phyloP scores from a whole-genome alignment of 2,888 invertebrate genomes.

The Galeopsomyia nigrocyanea region DNA sequence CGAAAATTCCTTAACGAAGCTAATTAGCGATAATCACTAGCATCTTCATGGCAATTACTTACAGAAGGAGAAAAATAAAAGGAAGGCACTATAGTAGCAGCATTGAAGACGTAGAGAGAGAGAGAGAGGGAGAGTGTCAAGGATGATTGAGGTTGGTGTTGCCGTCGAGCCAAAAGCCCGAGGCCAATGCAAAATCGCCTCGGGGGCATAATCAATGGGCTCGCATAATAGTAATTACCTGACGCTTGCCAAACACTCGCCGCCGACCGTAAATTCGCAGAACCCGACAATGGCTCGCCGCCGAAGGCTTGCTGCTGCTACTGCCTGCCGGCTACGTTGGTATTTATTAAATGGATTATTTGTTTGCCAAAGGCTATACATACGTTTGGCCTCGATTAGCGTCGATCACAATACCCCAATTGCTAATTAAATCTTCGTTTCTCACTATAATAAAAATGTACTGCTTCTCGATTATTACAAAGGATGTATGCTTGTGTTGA shows the following conservation, averaged over 20 bases:
- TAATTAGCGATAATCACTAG: too few species aligned
- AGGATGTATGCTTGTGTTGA: too few species aligned
- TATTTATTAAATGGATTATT: conserved; percentile 47
- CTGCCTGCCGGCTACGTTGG: conserved; percentile 21
- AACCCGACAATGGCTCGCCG: conserved; percentile 29
- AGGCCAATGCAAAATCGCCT: conserved; percentile 38
- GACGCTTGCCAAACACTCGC: conserved; percentile 47
- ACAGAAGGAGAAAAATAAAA: background rate
- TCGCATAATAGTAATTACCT: conserved; percentile 49
- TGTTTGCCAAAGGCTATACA: conserved; percentile 28
- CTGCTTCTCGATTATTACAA: too few species aligned
- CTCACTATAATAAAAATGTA: background rate
- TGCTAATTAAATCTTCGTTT: conserved; percentile 13
- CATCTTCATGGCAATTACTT: too few species aligned
- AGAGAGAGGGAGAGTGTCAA: background rate
- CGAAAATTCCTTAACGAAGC: too few species aligned
- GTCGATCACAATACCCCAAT: conserved; percentile 19
- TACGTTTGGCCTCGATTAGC: conserved; percentile 19
- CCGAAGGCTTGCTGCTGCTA: too few species aligned
- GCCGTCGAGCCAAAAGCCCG: background rate
- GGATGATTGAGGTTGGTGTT: background rate
- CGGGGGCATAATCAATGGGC: conserved; percentile 43
- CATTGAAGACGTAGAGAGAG: background rate
- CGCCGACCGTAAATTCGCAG: conserved; percentile 39
- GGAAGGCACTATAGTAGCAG: background rate